Base-by-base conservation (phyloP, 2,113 vertebrate genomes). In the Aptenodytes forsteri region DNA sequence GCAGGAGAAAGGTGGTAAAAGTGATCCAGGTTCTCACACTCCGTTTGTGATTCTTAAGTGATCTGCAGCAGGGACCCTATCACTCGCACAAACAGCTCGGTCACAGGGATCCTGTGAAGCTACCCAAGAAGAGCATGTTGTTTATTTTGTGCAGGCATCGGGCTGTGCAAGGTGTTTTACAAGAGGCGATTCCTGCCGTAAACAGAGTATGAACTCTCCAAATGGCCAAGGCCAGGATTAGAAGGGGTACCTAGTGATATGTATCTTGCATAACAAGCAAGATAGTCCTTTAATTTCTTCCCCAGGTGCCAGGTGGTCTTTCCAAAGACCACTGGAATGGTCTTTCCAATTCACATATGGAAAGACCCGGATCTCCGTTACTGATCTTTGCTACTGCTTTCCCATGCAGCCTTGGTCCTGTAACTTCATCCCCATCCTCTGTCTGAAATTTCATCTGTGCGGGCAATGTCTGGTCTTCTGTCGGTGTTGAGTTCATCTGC, bases 31-130 rank as follows among this genome's bases (percentile, higher is more conserved):
- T 8, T 79, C 38, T 58, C 70, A 34, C 34, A 47, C 11, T 40
- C 54, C 14, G 11, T 23, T 30, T 46, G 50, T 36, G 76, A 58
- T 58, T 44, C 62, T 30, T 52, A 20, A 50, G 14, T 4, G 9
- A 26, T 40, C 42, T 64, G 67, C 69, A 89, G 25, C 18, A 44
- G 22, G n/a, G 42, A 61, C 34, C 4, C 23, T 38, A 15, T 32
- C 32, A 13, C 34, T 58, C 3, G 0, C 2, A 1, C 25, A 42
- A 36, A 42, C 13, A 36, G 30, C 44, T 77, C 18, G 2, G 34
- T 54, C 65, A 42, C 11, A 18, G 55, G n/a, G 21, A 34, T 7
- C 16, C 22, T 26, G 8, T 50, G 64, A 76, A 49, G 10, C 10
- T 42, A 34, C 26, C 23, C 52, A 36, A 67, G 34, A 58, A 49